Conservation (phyloP, 2,888 invertebrate genomes). For the Falcaria lacertinaria region DNA sequence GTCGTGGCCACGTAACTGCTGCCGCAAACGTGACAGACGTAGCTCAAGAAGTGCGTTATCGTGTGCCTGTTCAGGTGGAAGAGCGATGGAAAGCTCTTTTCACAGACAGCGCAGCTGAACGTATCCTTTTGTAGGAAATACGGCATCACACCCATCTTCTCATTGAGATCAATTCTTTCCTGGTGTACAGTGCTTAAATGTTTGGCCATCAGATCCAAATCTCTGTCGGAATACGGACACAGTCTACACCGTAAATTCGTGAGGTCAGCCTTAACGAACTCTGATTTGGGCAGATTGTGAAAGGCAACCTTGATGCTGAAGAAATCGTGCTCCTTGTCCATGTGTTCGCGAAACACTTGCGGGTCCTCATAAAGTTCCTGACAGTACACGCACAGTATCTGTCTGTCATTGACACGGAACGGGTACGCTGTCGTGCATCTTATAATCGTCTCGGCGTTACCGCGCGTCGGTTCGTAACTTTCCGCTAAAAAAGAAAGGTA, state of each 20-base stretch:
- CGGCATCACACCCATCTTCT: slow-evolving; percentile 62
- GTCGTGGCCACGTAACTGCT: slow-evolving; percentile 63
- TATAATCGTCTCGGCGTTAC: slow-evolving; percentile 61
- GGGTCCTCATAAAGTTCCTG: slow-evolving; percentile 62
- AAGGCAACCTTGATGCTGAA: slow-evolving; percentile 59
- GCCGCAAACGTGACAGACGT: slow-evolving; percentile 66
- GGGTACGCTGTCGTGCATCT: slow-evolving; percentile 66
- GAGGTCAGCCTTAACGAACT: slow-evolving; percentile 63
- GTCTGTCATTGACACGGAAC: slow-evolving; percentile 66
- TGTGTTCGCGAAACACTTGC: slow-evolving; percentile 49
- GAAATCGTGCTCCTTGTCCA: slow-evolving; percentile 53
- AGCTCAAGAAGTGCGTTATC: slow-evolving; percentile 61
- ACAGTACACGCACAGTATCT: slow-evolving; percentile 69
- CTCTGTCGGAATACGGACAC: slow-evolving; percentile 33
- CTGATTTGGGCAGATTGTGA: slow-evolving; percentile 57
- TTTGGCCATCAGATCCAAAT: slow-evolving; percentile 40
- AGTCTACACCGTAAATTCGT: slow-evolving; percentile 52
- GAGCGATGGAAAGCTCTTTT: slow-evolving; percentile 52
- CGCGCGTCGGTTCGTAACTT: slow-evolving; percentile 55
- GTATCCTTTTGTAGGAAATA: slow-evolving; percentile 49
- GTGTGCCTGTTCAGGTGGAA: slow-evolving; percentile 64
- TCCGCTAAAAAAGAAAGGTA: slow-evolving; percentile 66
- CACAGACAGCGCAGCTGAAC: slow-evolving; percentile 56
- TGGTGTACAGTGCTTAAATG: slow-evolving; percentile 44
- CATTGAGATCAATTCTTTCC: slow-evolving; percentile 34